Percentiles rank a stretch among this genome's conserved stretches.
Conservation (phyloP, 2,888 invertebrate genomes). For the Torymus auratus region DNA sequence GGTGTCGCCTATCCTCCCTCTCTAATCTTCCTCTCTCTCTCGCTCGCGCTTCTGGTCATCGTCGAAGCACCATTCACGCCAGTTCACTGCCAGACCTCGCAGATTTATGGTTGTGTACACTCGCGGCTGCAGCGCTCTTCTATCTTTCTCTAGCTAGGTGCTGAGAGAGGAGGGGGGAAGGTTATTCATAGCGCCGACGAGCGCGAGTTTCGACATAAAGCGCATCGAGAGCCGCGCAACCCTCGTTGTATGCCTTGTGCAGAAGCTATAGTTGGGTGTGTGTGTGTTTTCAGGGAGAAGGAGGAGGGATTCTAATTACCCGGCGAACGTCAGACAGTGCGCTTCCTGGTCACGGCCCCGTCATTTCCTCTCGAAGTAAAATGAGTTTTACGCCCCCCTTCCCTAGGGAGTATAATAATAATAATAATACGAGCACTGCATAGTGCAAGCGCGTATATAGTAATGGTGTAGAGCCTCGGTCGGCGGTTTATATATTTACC, state of each 20-base stretch:
- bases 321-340: slow-evolving; percentile 45
- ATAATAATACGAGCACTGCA: neutral
- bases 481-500: slow-evolving; percentile 27
- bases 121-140: slow-evolving; percentile 14
- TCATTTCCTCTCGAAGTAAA: slow-evolving; percentile 46
- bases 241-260: neutral
- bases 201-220: slow-evolving; percentile 31
- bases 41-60: slow-evolving; percentile 63
- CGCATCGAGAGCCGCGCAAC: slow-evolving; percentile 13
- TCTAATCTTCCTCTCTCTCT: slow-evolving; percentile 56
- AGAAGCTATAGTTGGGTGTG: neutral
- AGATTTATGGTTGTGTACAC: slow-evolving; percentile 72
- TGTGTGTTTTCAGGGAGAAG: neutral
- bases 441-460: too few relatives aligned
- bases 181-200: slow-evolving; percentile 28
- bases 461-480: neutral
- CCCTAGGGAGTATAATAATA: slow-evolving; percentile 18
- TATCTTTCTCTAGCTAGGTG: neutral
- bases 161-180: neutral
- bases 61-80: slow-evolving; percentile 71
- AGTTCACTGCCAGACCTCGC: slow-evolving; percentile 72
- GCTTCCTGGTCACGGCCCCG: slow-evolving; percentile 28
- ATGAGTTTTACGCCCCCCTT: slow-evolving; percentile 45
- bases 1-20: slow-evolving; percentile 9
- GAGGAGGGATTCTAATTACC: slow-evolving; percentile 49